A percentile compares a stretch with the other conserved stretches of the same genome.
phyloP scores from a whole-genome alignment of 2,888 invertebrate genomes.

The Hypena proboscidalis region DNA sequence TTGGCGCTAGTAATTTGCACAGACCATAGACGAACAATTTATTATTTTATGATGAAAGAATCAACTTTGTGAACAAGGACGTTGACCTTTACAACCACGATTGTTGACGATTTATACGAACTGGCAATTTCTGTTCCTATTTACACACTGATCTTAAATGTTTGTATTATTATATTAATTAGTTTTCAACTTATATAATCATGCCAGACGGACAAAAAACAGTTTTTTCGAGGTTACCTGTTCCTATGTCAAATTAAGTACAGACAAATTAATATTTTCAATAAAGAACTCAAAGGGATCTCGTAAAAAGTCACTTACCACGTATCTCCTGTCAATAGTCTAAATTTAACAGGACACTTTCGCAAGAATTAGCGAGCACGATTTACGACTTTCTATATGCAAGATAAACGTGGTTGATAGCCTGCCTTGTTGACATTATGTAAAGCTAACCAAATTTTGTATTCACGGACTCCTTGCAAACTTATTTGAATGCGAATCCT shows the following conservation, averaged over 20 bases:
- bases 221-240: too few relatives aligned
- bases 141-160: too few relatives aligned
- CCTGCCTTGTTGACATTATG: slow-evolving; percentile 21
- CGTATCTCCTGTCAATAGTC: neutral
- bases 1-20: slow-evolving; percentile 18
- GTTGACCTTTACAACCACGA: slow-evolving; percentile 3
- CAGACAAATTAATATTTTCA: too few relatives aligned
- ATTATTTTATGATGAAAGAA: slow-evolving; percentile 5
- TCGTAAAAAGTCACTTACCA: neutral
- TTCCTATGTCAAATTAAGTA: too few relatives aligned
- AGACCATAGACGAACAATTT: slow-evolving; percentile 8
- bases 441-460: slow-evolving; percentile 13
- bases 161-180: too few relatives aligned
- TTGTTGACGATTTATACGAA: too few relatives aligned
- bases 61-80: slow-evolving; percentile 1
- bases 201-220: too few relatives aligned
- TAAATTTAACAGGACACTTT: slow-evolving; percentile 7
- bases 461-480: slow-evolving; percentile 17
- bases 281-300: too few relatives aligned
- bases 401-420: slow-evolving; percentile 42
- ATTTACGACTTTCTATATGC: slow-evolving; percentile 28
- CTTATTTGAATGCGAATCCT: too few relatives aligned
- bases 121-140: too few relatives aligned
- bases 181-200: too few relatives aligned
- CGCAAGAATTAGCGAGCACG: slow-evolving; percentile 13